These are phyloP conservation scores for Antigone vipio DNA, from an alignment of 2,113 vertebrate species.

Conservation along the genomic window DNA sequence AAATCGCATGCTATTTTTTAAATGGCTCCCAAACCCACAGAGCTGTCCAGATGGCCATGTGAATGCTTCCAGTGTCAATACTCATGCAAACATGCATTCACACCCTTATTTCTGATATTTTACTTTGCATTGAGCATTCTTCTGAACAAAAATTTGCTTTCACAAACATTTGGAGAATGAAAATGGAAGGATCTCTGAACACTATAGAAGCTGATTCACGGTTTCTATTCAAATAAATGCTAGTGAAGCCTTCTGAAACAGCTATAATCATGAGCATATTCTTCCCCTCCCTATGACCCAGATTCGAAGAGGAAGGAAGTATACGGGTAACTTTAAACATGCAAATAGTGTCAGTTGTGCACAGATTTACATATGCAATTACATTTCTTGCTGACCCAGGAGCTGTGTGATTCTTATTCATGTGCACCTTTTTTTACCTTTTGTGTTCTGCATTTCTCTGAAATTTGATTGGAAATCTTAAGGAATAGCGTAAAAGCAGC, in stretches of 20 bases:
- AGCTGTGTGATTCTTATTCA: background rate
- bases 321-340: background rate
- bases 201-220: background rate
- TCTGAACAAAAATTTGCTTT: constrained; percentile 23
- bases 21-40: background rate
- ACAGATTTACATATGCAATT: background rate
- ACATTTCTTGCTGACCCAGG: background rate
- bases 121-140: background rate
- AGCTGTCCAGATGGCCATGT: constrained; percentile 38
- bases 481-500: background rate
- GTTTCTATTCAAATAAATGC: constrained; percentile 21
- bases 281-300: background rate
- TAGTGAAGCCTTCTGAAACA: background rate
- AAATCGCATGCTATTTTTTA: background rate
- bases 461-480: background rate
- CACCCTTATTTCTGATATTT: background rate
- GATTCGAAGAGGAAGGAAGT: background rate
- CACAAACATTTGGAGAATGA: background rate
- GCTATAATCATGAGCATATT: background rate
- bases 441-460: background rate
- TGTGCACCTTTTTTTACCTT: background rate
- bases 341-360: background rate
- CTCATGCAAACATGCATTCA: background rate
- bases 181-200: constrained; percentile 19
- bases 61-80: constrained; percentile 1